phyloP scores from a whole-genome alignment of 2,797 vertebrate genomes.

The Myotis pilosus region DNA sequence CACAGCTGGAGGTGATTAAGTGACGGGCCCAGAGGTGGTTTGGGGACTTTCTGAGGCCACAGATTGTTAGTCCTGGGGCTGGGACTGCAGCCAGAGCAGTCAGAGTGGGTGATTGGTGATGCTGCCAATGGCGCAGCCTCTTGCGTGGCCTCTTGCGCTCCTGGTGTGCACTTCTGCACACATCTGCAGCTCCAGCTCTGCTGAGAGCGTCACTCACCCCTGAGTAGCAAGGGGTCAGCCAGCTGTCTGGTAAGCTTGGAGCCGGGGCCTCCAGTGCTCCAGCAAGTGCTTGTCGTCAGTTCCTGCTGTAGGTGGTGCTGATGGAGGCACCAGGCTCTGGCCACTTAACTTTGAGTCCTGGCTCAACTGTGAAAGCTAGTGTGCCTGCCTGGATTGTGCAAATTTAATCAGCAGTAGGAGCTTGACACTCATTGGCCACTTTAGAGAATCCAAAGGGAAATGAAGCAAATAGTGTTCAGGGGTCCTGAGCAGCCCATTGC shows the following conservation, averaged over 20 bases:
- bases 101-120: background rate
- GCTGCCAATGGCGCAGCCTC: background rate
- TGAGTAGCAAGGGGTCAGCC: background rate
- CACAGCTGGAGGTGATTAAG: background rate
- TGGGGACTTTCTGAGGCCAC: background rate
- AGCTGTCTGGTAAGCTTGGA: background rate
- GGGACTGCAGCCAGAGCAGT: background rate
- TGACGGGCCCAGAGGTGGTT: background rate
- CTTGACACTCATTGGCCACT: background rate
- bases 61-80: background rate
- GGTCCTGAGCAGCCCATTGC: background rate
- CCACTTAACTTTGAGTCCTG: constrained; percentile 37
- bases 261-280: background rate
- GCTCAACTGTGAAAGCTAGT: background rate
- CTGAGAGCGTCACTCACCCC: background rate
- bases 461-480: background rate
- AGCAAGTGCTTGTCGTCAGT: background rate
- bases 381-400: background rate
- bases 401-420: background rate
- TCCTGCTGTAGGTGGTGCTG: background rate
- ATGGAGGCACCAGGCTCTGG: background rate
- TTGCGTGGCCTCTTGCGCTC: background rate
- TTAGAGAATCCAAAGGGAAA: background rate
- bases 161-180: background rate
- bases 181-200: background rate